phyloP scores from a whole-genome alignment of 2,888 invertebrate species.

The Willowsia nigromaculata region DNA sequence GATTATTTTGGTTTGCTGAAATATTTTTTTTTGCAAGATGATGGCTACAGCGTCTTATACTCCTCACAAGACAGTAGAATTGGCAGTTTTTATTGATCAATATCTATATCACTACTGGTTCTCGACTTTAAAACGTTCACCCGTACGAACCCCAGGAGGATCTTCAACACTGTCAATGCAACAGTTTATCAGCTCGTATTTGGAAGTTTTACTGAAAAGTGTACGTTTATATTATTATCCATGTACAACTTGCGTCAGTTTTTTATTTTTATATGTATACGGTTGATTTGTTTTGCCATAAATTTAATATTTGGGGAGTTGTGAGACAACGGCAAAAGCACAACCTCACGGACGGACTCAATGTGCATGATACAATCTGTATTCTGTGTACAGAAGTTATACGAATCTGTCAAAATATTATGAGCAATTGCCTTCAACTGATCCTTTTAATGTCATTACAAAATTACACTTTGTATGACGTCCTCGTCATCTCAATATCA shows the following conservation, averaged over 20 bases:
- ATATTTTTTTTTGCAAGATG: neutral
- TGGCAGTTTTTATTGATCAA: conserved; percentile 51
- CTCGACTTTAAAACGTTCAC: neutral
- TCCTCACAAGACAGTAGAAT: conserved; percentile 37
- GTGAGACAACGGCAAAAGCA: neutral
- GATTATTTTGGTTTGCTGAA: no score
- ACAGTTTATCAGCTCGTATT: conserved; percentile 6
- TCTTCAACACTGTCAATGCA: neutral
- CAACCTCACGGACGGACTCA: neutral
- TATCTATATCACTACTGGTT: conserved; percentile 51
- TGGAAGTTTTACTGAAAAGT: conserved; percentile 47
- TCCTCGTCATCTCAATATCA: neutral
- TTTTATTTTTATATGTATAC: no score
- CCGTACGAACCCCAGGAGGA: neutral
- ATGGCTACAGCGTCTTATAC: neutral
- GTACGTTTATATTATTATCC: neutral
- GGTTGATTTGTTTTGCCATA: neutral
- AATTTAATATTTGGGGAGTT: neutral
- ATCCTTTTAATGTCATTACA: conserved; percentile 12
- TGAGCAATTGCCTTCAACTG: conserved; percentile 26
- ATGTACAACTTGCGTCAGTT: neutral
- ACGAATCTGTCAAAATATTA: conserved; percentile 43
- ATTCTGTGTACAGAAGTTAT: neutral
- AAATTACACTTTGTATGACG: neutral
- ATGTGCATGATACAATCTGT: neutral